Evolutionary conservation across 1,140 invertebrate genomes (phyloP).

Genomic region (Ceratosolen fusciceps): DNA sequence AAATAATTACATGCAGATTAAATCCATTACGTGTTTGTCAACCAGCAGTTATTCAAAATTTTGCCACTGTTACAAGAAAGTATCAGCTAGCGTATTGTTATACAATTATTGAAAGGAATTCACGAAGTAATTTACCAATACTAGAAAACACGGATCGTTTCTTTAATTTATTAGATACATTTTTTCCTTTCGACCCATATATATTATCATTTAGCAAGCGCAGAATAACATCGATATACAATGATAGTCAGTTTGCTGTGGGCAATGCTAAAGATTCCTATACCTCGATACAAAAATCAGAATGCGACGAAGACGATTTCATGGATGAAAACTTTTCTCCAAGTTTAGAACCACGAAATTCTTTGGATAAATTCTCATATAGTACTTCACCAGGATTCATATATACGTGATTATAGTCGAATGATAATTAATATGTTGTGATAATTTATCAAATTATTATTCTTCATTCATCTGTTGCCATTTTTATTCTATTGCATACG

Average conservation of each 20-base stretch:
- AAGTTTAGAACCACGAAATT: constrained; percentile 50
- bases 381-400: constrained; percentile 62
- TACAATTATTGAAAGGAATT: constrained; percentile 89
- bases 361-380: constrained; percentile 60
- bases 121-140: constrained; percentile 76
- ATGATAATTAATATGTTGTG: too few relatives aligned
- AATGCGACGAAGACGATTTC: constrained; percentile 60
- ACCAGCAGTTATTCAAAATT: constrained; percentile 83
- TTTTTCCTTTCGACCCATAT: constrained; percentile 89
- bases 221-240: constrained; percentile 67
- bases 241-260: constrained; percentile 59
- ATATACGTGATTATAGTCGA: constrained; percentile 50
- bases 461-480: constrained; percentile 1
- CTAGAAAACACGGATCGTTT: constrained; percentile 67
- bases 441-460: too few relatives aligned
- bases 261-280: constrained; percentile 45
- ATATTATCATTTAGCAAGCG: constrained; percentile 72
- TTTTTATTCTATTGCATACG: constrained; percentile 39
- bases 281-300: constrained; percentile 47
- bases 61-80: constrained; percentile 86
- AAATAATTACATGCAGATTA: constrained; percentile 85
- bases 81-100: constrained; percentile 95
- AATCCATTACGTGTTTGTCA: constrained; percentile 89
- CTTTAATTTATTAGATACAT: constrained; percentile 75
- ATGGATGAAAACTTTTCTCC: constrained; percentile 60